phyloP scores from a whole-genome alignment of 2,888 invertebrate species.

The Hirtodrosophila trivittata region DNA sequence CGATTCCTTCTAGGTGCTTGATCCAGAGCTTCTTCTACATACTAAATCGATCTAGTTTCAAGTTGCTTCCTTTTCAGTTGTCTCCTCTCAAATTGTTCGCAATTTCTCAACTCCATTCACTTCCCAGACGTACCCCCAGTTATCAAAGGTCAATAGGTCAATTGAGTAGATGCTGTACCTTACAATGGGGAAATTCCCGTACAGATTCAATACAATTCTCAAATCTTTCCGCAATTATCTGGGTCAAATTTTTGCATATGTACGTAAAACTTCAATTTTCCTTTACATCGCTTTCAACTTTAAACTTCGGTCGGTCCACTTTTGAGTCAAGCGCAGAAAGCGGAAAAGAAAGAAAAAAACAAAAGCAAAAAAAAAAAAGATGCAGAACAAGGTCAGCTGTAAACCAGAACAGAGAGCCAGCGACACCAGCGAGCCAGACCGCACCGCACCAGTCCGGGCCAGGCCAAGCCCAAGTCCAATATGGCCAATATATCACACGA shows the following conservation, averaged over 20 bases:
- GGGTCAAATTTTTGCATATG: conserved; percentile 43
- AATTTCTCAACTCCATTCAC: too few species aligned
- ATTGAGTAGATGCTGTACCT: too few species aligned
- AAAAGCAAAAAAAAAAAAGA: conserved; percentile 26
- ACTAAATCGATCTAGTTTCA: too few species aligned
- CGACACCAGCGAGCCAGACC: conserved; percentile 7
- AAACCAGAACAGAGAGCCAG: conserved; percentile 20
- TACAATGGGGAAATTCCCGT: too few species aligned
- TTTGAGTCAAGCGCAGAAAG: conserved; percentile 21
- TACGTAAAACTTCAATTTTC: conserved; percentile 50
- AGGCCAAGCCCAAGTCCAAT: conserved; percentile 30
- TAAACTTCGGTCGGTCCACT: conserved; percentile 32
- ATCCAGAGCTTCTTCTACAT: too few species aligned
- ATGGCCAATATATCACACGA: conserved; percentile 73
- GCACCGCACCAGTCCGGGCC: conserved; percentile 10
- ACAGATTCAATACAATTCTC: conserved; percentile 4
- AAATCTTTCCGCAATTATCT: conserved; percentile 26
- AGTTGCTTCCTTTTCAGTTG: neutral
- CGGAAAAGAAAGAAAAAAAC: conserved; percentile 25
- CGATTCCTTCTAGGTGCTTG: too few species aligned
- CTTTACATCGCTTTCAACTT: conserved; percentile 49
- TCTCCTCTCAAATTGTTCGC: too few species aligned
- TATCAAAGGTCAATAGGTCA: too few species aligned
- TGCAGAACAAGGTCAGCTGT: conserved; percentile 52
- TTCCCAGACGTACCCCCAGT: too few species aligned